Evolutionary conservation across 2,888 invertebrate species (phyloP), one percentile per base, ranked within the genome.

Genomic region (Hermaeophaga mercurialis): DNA sequence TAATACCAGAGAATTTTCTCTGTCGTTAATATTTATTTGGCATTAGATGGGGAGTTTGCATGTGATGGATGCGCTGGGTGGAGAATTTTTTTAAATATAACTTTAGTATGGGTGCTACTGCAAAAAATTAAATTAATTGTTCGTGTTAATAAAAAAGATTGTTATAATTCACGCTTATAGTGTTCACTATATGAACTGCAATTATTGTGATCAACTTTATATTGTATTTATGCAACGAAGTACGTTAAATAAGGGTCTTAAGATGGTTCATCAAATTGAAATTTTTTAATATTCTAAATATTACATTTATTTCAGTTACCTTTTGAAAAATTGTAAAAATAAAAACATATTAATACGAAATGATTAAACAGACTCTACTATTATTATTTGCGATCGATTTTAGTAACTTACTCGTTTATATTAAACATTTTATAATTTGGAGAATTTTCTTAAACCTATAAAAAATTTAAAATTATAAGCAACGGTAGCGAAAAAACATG

Each of bases 141-240:
- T 75, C 73, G 71, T 72, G 73, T 73, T 75, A 71, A 43, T 33
- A 52, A 52, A 61, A 59, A 58, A 64, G 46, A 60, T 70, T 70
- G 68, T 70, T 71, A 72, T 65, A 58, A 67, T 69, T 74, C 75
- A 75, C 73, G 77, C 77, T 77, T 75, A 77, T 78, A 78, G 78
- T 77, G 76, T 78, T 78, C 76, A 75, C 75, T 76, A 76, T 76
- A 75, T 75, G 76, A 77, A 78, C 77, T 75, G 76, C 77, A 75
- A 77, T 75, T 58, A 58, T 58, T 78, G 78, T 78, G 78, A 78
- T 78, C 74, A 77, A 44, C 48, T 73, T 73, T 72, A 66, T 69
- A 72, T 70, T 69, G 68, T 69, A 72, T 71, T 68, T 71, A 73
- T 73, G 74, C 74, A 74, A 74, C 74, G 74, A 74, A 74, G 54